Percentiles rank a stretch among this genome's conserved stretches.
These are phyloP conservation scores for Conus betulinus DNA, from an alignment of 1,140 invertebrate genomes.

Conservation along the genomic window DNA sequence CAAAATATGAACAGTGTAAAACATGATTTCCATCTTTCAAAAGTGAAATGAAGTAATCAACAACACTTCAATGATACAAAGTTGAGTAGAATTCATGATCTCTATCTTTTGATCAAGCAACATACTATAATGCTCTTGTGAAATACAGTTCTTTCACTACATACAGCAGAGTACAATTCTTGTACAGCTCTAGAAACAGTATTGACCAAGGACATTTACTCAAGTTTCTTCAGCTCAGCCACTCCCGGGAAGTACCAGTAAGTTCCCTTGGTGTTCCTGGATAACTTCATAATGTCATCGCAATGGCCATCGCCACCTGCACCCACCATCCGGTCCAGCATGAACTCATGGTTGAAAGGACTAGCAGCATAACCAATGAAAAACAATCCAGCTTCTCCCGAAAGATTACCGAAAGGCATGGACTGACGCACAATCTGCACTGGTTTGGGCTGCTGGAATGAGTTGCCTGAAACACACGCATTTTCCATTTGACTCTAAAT, in stretches of 20 bases:
- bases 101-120: not conserved
- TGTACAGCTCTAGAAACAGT: not conserved
- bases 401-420: constrained; percentile 66
- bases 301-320: constrained; percentile 55
- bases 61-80: not conserved
- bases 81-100: not conserved
- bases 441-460: constrained; percentile 61
- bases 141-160: not conserved
- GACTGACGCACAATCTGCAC: constrained; percentile 72
- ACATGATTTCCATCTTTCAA: not conserved
- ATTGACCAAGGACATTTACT: constrained; percentile 38
- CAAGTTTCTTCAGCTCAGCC: constrained; percentile 65
- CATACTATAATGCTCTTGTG: not conserved
- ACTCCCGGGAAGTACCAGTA: constrained; percentile 75
- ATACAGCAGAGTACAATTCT: not conserved
- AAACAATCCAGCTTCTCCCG: constrained; percentile 66
- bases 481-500: no score
- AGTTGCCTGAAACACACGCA: constrained; percentile 54
- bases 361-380: constrained; percentile 71
- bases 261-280: constrained; percentile 69
- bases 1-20: no score
- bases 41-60: not conserved
- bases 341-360: constrained; percentile 67
- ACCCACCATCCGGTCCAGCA: constrained; percentile 73
- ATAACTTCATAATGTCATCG: constrained; percentile 72